Evolutionary conservation across 2,888 invertebrate genomes (phyloP).

Genomic region (Ochropacha duplaris): DNA sequence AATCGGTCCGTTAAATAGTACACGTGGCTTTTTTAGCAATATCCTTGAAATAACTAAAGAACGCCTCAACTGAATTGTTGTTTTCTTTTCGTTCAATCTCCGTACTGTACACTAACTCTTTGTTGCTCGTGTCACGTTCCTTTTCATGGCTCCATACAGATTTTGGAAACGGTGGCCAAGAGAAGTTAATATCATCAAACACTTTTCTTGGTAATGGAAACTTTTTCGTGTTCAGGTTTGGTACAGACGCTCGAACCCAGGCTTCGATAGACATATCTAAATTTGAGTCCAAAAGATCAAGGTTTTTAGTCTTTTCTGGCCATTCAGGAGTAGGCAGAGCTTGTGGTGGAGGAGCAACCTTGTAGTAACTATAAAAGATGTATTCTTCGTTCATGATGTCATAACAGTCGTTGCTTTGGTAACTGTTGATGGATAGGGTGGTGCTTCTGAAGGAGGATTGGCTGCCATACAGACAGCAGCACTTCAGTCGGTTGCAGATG

Average conservation of each 20-base stretch:
- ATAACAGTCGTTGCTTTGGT: not conserved
- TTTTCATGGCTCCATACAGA: conserved; percentile 33
- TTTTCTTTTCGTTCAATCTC: conserved; percentile 10
- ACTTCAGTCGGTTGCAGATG: conserved; percentile 36
- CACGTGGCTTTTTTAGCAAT: conserved; percentile 8
- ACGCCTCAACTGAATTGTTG: conserved; percentile 24
- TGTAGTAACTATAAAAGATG: conserved; percentile 11
- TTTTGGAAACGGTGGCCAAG: conserved; percentile 30
- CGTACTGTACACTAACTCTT: conserved; percentile 7
- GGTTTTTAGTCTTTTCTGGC: conserved; percentile 8
- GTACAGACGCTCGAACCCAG: conserved; percentile 27
- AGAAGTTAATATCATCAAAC: conserved; percentile 22
- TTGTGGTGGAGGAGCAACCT: conserved; percentile 24
- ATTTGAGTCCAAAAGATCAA: conserved; percentile 2
- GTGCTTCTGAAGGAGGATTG: conserved; percentile 14
- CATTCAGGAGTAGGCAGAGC: conserved; percentile 27
- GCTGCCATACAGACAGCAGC: conserved; percentile 23
- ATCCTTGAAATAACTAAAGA: conserved; percentile 22
- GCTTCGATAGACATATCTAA: conserved; percentile 8
- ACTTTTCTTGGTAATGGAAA: conserved; percentile 22
- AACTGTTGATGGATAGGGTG: conserved; percentile 12
- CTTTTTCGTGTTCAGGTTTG: conserved; percentile 10
- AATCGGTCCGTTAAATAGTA: not conserved
- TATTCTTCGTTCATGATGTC: conserved; percentile 1
- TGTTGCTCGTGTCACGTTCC: conserved; percentile 7